Evolutionary conservation across 2,797 vertebrate genomes (phyloP), one percentile per base, ranked within the genome.

Genomic region (Parotocinclus haroldoi): DNA sequence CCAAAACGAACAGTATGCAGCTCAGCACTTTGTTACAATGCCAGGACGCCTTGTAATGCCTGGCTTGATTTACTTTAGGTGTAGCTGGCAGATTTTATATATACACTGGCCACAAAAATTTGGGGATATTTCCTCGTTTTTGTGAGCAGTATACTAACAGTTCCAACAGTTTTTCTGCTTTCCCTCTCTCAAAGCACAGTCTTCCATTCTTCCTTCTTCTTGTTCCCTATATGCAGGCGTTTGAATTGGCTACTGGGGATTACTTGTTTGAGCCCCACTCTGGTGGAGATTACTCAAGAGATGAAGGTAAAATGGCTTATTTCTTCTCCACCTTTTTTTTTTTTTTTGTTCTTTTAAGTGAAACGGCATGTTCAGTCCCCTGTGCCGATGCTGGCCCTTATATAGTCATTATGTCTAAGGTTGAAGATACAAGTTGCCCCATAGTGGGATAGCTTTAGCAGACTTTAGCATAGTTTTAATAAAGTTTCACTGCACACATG

Each of bases 181-280:
- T 27, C 5, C 5, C 8, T 73, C 44, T 76, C 45, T 7, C n/a
- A 46, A 46, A 46, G n/a, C 45, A 46, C n/a, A 46, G 6, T 12
- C 40, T 12, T 44, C 1, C 1, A 44, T 2, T 11, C 45, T 46
- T 11, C 45, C 27, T 27, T 5, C 2, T 27, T 46, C 5, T 46
- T 46, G 45, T 18, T 49, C 16, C 4, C 66, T 55, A 8, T 64
- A 16, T 81, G 7, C 72, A 99, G 96, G 96, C 96, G 9, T 99
- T 99, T 87, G 96, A 99, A 77, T 86, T 99, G 40, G 93, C 94
- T 79, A 99, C 96, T 1, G 96, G 96, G 48, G 96, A 99, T 83
- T 99, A 98, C 79, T 87, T 99, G 68, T 99, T 99, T 52, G 96
- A 98, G 71, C 96, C 96, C 66, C 96, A 98, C 80, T 98, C 96